A percentile compares a stretch with the other conserved stretches of the same genome.
phyloP scores from a whole-genome alignment of 2,797 vertebrate genomes.

The Syngnathus rostellatus region DNA sequence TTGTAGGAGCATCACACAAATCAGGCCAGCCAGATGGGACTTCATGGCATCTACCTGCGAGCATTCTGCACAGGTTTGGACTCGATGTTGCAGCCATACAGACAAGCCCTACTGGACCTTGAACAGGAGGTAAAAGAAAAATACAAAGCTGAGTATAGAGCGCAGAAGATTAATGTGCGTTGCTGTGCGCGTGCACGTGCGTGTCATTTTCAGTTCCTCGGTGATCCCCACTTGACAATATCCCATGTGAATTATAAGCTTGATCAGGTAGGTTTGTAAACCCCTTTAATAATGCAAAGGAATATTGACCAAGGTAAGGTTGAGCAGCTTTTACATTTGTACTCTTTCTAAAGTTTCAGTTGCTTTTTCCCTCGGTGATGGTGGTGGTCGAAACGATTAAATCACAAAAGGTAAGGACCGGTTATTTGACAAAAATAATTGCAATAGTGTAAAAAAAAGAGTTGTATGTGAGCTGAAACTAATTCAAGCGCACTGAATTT shows the following conservation, averaged over 20 bases:
- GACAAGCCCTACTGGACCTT: slow-evolving; percentile 89
- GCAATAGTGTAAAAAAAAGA: background rate
- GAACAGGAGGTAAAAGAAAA: slow-evolving; percentile 82
- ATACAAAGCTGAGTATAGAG: background rate
- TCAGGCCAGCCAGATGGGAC: slow-evolving; percentile 77
- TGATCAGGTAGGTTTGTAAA: slow-evolving; percentile 77
- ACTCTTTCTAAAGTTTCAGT: slow-evolving; percentile 76
- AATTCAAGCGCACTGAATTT: background rate
- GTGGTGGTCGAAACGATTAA: slow-evolving; percentile 93
- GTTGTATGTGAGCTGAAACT: background rate
- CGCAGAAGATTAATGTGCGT: background rate
- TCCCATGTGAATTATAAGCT: slow-evolving; percentile 94
- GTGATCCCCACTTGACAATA: slow-evolving; percentile 92
- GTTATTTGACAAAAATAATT: background rate
- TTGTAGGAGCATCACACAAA: slow-evolving; percentile 78
- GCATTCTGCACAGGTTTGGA: slow-evolving; percentile 96
- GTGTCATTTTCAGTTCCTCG: slow-evolving; percentile 80
- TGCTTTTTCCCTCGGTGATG: slow-evolving; percentile 96
- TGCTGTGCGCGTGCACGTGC: background rate
- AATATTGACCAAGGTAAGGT: background rate
- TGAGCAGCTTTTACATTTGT: background rate
- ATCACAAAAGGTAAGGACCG: slow-evolving; percentile 81
- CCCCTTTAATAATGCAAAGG: background rate
- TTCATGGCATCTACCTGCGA: slow-evolving; percentile 89
- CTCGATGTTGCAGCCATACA: slow-evolving; percentile 90